Evolutionary conservation across 2,888 invertebrate species (phyloP), one percentile per base, ranked within the genome.

Genomic region (Clunio marinus): DNA sequence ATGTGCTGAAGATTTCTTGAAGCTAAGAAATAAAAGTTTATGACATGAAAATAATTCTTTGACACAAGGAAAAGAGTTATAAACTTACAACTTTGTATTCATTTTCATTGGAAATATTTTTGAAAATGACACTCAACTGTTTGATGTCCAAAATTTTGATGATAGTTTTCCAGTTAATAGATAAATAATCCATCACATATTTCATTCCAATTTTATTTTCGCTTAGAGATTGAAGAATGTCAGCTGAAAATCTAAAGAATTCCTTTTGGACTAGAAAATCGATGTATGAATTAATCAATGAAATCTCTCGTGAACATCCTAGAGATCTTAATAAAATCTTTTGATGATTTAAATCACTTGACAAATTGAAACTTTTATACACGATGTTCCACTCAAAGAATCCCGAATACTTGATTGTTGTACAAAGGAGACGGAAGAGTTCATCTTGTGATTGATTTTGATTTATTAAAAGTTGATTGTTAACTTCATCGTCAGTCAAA

Each of bases 191-290:
- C 41, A 69, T 57, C 8, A 59, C 59, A 41, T 67, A 69, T 25
- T 69, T 69, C 20, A 69, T 60, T n/a, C 46, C 63, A 25, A 69
- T 62, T 41, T 67, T 66, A 35, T 69, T 69, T 60, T 69, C 28
- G 10, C 66, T 45, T 1, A 69, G 27, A 8, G 69, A 59, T 25
- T 24, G 17, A 8, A 69, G 37, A 35, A 69, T 67, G 13, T 69
- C 67, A 2, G 32, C 35, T 8, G 69, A 55, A 24, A 57, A 55
- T 22, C 59, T 59, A 10, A 20, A 28, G 35, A 66, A 66, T 37
- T 66, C 66, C n/a, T 66, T 66, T 32, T 66, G 51, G 17, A 66
- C 66, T 10, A 66, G 28, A 13, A 66, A 66, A 22, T 66, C 55
- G 7, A 66, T 66, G 55, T 35, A 66, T 7, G 51, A 51, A 32